These are phyloP conservation scores for Thunnus thynnus DNA, from an alignment of 2,113 vertebrate species.

Conservation along the genomic window DNA sequence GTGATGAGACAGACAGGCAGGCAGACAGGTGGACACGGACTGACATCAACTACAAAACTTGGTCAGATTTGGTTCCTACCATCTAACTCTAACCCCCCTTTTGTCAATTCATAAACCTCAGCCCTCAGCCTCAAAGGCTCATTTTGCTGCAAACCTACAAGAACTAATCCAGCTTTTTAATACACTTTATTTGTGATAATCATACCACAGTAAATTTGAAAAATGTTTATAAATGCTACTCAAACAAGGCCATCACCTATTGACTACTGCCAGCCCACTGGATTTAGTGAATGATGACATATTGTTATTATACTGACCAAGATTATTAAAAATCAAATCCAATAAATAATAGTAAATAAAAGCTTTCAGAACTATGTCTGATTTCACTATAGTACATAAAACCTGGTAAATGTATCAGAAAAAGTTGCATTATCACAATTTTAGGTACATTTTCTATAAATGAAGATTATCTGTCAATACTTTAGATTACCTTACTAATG, in stretches of 20 bases:
- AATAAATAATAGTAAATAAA: too few relatives aligned
- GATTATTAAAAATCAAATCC: too few relatives aligned
- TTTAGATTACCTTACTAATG: background rate
- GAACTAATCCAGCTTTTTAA: background rate
- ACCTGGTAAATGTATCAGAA: background rate
- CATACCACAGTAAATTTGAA: too few relatives aligned
- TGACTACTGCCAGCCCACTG: too few relatives aligned
- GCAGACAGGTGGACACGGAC: background rate
- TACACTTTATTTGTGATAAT: too few relatives aligned
- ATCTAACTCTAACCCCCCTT: background rate
- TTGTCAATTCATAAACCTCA: background rate
- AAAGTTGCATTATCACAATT: too few relatives aligned
- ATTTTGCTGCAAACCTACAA: background rate
- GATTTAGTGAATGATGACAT: too few relatives aligned
- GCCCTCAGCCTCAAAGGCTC: background rate
- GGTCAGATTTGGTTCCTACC: background rate
- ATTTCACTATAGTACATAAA: background rate
- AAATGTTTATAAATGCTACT: too few relatives aligned
- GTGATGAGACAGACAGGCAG: background rate
- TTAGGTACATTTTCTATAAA: too few relatives aligned
- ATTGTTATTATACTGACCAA: too few relatives aligned
- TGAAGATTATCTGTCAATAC: too few relatives aligned
- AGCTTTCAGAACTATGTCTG: background rate
- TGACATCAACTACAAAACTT: background rate
- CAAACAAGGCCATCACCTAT: too few relatives aligned